Percentiles rank a stretch among this genome's conserved stretches.
These are phyloP conservation scores for Sorex araneus DNA, from an alignment of 2,113 vertebrate genomes.

Conservation along the genomic window DNA sequence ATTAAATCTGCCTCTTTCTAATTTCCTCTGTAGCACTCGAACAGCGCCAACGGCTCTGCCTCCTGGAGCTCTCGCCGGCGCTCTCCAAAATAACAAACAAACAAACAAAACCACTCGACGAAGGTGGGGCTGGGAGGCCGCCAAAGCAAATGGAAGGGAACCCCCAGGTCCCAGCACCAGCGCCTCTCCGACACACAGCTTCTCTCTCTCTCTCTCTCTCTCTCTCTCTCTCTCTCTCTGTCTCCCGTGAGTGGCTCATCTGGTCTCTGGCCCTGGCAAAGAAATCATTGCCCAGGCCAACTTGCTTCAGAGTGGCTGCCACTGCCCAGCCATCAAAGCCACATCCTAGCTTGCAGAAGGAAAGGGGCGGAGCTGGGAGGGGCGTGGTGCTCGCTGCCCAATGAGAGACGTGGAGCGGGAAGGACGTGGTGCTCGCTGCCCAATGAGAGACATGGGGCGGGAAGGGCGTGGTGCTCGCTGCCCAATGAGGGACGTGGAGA, in stretches of 20 bases:
- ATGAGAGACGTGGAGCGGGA: too few relatives aligned
- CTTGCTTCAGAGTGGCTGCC: not conserved
- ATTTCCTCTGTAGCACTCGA: not conserved
- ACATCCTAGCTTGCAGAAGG: not conserved
- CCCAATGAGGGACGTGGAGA: too few relatives aligned
- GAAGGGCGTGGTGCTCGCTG: too few relatives aligned
- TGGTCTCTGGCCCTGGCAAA: not conserved
- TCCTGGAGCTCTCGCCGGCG: not conserved
- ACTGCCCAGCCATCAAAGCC: not conserved
- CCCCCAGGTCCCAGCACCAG: not conserved
- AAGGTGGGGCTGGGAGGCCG: too few relatives aligned
- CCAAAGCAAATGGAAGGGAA: not conserved
- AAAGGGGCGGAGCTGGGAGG: not conserved
- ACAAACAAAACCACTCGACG: not conserved
- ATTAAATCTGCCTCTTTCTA: conserved; percentile 42
- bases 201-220: not conserved
- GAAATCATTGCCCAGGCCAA: not conserved
- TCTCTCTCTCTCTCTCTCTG: not conserved
- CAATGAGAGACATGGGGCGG: too few relatives aligned
- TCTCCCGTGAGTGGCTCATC: not conserved
- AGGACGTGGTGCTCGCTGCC: too few relatives aligned
- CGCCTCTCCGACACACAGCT: not conserved
- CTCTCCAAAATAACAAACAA: too few relatives aligned
- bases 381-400: not conserved
- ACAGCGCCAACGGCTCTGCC: not conserved